Conservation (phyloP, 2,888 invertebrate species). For the Sthenelais limicola region DNA sequence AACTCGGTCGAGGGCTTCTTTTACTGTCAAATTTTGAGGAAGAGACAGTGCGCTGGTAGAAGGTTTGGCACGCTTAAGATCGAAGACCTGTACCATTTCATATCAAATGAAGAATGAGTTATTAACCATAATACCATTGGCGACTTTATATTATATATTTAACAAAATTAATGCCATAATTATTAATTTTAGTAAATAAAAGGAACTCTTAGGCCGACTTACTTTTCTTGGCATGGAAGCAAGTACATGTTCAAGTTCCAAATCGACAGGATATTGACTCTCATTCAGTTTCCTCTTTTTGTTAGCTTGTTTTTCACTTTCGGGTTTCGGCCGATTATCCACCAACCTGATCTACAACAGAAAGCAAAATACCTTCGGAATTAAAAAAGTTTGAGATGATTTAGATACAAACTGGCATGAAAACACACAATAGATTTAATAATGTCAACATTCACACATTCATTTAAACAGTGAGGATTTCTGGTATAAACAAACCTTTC, state of each 20-base stretch:
- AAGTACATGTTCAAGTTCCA: conserved; percentile 90
- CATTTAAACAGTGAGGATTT: not conserved
- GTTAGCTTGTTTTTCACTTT: conserved; percentile 72
- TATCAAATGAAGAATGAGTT: too few relatives aligned
- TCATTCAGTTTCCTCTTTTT: conserved; percentile 42
- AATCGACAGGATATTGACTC: conserved; percentile 81
- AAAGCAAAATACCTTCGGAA: too few relatives aligned
- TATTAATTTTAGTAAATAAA: not conserved
- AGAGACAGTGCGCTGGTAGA: conserved; percentile 75
- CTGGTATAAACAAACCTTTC: conserved; percentile 74
- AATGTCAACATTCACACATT: not conserved
- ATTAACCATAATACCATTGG: too few relatives aligned
- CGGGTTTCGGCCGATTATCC: conserved; percentile 52
- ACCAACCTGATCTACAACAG: conserved; percentile 61
- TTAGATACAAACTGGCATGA: too few relatives aligned
- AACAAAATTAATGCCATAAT: not conserved
- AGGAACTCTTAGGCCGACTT: conserved; percentile 35
- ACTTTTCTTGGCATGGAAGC: conserved; percentile 89
- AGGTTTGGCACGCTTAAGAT: conserved; percentile 75
- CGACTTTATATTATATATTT: too few relatives aligned
- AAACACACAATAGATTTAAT: not conserved
- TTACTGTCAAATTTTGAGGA: conserved; percentile 77
- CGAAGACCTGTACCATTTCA: conserved; percentile 78
- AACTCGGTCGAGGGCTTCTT: conserved; percentile 83
- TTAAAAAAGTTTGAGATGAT: too few relatives aligned